phyloP scores from a whole-genome alignment of 1,140 invertebrate species.

The Cotesia glomerata region DNA sequence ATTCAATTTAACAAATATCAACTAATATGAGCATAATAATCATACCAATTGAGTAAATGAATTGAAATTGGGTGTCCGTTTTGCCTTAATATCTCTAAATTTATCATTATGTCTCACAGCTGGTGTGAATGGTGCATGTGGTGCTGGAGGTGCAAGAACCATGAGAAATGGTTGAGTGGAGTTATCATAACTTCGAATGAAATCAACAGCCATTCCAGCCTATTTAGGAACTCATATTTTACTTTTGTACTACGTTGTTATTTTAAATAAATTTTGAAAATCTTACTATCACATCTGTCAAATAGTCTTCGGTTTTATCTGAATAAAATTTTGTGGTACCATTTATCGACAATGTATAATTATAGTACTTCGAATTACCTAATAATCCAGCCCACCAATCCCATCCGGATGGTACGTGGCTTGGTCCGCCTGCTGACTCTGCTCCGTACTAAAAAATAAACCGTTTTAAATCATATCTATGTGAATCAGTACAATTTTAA shows the following conservation, averaged over 20 bases:
- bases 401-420: constrained; percentile 81
- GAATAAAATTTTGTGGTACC: constrained; percentile 69
- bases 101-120: constrained; percentile 72
- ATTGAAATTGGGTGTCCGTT: constrained; percentile 79
- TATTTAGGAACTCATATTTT: constrained; percentile 37
- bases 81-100: constrained; percentile 69
- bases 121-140: constrained; percentile 84
- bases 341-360: constrained; percentile 87
- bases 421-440: constrained; percentile 65
- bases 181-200: constrained; percentile 59
- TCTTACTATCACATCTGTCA: constrained; percentile 86
- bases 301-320: constrained; percentile 68
- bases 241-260: background rate
- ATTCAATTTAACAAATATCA: background rate
- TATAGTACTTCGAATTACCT: constrained; percentile 87
- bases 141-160: constrained; percentile 82
- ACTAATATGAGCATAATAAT: constrained; percentile 2
- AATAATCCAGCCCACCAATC: constrained; percentile 79
- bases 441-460: constrained; percentile 68
- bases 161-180: constrained; percentile 75
- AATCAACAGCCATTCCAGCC: constrained; percentile 66
- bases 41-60: constrained; percentile 56
- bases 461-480: constrained; percentile 11
- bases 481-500: background rate
- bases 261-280: background rate